Base-by-base conservation (phyloP, 2,888 invertebrate genomes). In the Drosophila leonis region DNA sequence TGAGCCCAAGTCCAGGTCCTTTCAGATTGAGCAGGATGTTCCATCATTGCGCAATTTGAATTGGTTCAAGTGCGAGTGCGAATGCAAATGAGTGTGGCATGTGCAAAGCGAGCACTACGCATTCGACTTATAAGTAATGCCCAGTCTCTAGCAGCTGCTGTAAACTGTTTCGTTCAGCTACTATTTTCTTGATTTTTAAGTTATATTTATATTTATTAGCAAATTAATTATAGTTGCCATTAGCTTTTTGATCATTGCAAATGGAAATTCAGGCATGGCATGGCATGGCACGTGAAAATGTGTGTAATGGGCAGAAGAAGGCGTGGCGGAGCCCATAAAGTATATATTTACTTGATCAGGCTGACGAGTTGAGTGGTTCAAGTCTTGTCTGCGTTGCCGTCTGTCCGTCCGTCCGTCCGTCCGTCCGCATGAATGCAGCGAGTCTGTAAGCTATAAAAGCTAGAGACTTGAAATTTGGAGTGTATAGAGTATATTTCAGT, bases 41-140 rank as follows among this genome's bases (percentile, higher is more conserved):
- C 55, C 74, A 65, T 70, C 68, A 44, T 57, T 60, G 65, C 41
- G 71, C 72, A 71, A 65, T 65, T 70, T 70, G 55, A 59, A 65
- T 64, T 71, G 71, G 37, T 61, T 64, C 42, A 56, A 75, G 66
- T 68, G 57, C 48, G 35, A 54, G 29, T 55, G 10, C 29, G 49
- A 49, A 12, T 55, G n/a, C 46, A 24, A 63, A 41, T 55, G 9
- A 41, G 39, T 69, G 39, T 10, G 15, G 18, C 62, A 41, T 62
- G 62, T 75, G 74, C 75, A 75, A 44, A 73, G 51, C 69, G 57
- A 64, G 56, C 35, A 41, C 39, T 27, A 54, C 55, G 62, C 66
- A 72, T 60, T 66, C 46, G 42, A 63, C 29, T 67, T 33, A 5
- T 24, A 37, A 49, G 24, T n/a, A 12, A 42, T 27, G 27, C 39